Percentiles rank a stretch among this genome's conserved stretches.
These are phyloP conservation scores for Lophochroa leadbeateri DNA, from an alignment of 2,113 vertebrate genomes.

Conservation along the genomic window DNA sequence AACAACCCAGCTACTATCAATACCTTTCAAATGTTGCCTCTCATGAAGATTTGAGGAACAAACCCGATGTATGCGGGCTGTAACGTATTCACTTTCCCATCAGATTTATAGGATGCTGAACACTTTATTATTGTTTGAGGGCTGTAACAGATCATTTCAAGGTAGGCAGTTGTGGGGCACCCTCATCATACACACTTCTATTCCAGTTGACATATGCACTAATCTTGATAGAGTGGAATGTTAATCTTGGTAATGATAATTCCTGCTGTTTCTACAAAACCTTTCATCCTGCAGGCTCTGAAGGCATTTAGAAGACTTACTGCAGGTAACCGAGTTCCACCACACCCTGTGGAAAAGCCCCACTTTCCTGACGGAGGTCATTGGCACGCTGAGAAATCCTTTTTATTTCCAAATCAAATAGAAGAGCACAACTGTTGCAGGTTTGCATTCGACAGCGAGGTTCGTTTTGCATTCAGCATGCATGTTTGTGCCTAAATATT, in stretches of 20 bases:
- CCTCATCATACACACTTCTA: neutral
- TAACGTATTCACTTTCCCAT: neutral
- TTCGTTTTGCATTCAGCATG: slow-evolving; percentile 20
- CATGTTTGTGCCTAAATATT: neutral
- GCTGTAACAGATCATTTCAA: neutral
- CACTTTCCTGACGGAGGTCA: neutral
- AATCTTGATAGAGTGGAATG: slow-evolving; percentile 6
- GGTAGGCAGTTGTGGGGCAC: neutral
- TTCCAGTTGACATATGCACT: slow-evolving; percentile 19
- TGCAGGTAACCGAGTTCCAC: neutral
- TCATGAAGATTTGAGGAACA: neutral
- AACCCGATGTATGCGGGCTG: neutral
- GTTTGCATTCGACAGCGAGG: neutral
- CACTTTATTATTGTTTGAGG: neutral
- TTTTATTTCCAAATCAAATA: neutral
- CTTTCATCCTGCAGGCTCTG: neutral
- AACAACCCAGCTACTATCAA: neutral
- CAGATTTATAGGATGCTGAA: neutral
- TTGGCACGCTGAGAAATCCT: neutral
- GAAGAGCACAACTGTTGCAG: neutral
- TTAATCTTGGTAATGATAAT: slow-evolving; percentile 21
- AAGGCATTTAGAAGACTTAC: neutral
- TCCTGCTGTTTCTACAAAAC: neutral
- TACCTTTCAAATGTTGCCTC: neutral
- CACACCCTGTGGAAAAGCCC: neutral